These are phyloP conservation scores for Oceanodroma leucorhoa DNA, from an alignment of 2,797 vertebrate species.

Conservation along the genomic window DNA sequence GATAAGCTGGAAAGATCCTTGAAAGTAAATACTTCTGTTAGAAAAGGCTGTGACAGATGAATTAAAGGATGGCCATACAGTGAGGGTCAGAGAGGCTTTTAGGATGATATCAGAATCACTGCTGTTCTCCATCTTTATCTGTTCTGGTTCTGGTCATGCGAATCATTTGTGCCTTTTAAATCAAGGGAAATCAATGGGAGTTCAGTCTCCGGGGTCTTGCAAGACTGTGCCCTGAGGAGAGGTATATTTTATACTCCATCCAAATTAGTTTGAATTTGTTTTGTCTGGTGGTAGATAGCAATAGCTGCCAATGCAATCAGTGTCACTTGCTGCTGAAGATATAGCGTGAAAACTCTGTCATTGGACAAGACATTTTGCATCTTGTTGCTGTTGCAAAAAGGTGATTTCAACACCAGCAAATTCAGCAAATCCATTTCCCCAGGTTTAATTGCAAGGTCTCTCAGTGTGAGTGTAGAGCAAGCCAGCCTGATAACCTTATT, in stretches of 20 bases:
- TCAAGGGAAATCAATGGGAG: constrained; percentile 58
- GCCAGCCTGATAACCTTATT: constrained; percentile 1
- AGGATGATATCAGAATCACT: neutral
- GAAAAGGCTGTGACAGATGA: constrained; percentile 22
- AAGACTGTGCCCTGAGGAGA: constrained; percentile 19
- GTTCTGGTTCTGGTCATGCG: constrained; percentile 31
- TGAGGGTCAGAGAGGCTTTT: constrained; percentile 3
- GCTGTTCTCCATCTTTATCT: constrained; percentile 45
- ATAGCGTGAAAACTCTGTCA: constrained; percentile 26
- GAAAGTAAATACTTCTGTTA: constrained; percentile 12
- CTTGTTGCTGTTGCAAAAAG: neutral
- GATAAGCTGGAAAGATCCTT: neutral
- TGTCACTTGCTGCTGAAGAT: constrained; percentile 28
- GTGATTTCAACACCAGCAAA: neutral
- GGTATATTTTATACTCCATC: constrained; percentile 15
- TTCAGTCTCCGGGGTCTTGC: neutral
- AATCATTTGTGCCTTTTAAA: constrained; percentile 55
- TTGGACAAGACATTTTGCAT: constrained; percentile 15
- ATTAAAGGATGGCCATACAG: neutral
- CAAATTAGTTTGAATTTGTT: constrained; percentile 39
- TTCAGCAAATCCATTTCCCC: constrained; percentile 5
- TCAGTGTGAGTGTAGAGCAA: neutral
- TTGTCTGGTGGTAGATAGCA: neutral
- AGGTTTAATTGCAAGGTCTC: neutral
- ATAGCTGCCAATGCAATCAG: constrained; percentile 29